Evolutionary conservation across 2,797 vertebrate genomes (phyloP).

Genomic region (Phoxinus dragarum): DNA sequence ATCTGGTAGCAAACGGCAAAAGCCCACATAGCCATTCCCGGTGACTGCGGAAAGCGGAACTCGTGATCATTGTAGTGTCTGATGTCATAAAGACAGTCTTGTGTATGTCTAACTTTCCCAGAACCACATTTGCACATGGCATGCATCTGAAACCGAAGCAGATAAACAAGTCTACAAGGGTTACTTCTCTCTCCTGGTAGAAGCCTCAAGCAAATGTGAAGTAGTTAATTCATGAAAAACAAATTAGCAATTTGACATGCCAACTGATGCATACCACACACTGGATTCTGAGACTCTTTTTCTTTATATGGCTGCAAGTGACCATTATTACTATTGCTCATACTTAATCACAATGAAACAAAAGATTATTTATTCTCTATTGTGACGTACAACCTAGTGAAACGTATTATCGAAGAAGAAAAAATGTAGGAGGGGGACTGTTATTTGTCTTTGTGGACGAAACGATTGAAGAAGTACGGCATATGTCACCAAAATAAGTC

Average conservation of each 20-base stretch:
- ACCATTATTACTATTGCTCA: background rate
- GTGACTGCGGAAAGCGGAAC: slow-evolving; percentile 39
- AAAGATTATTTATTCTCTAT: background rate
- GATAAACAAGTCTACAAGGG: slow-evolving; percentile 9
- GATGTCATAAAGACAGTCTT: background rate
- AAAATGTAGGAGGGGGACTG: background rate
- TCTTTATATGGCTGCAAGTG: background rate
- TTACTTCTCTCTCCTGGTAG: background rate
- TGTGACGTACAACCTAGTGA: background rate
- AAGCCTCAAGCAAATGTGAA: slow-evolving; percentile 25
- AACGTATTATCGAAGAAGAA: background rate
- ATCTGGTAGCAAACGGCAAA: slow-evolving; percentile 15
- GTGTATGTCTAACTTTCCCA: slow-evolving; percentile 17
- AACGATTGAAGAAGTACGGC: background rate
- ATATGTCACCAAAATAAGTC: background rate
- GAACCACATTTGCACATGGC: slow-evolving; percentile 8
- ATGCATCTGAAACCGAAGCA: background rate
- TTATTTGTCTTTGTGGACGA: background rate
- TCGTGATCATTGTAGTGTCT: background rate
- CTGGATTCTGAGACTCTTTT: background rate
- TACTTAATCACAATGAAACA: background rate
- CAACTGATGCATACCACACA: slow-evolving; percentile 2
- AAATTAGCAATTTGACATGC: slow-evolving; percentile 31
- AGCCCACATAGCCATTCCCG: slow-evolving; percentile 34
- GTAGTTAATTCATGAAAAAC: slow-evolving; percentile 31